Conservation (phyloP, 2,888 invertebrate genomes). For the Chloroclystis v-ata region DNA sequence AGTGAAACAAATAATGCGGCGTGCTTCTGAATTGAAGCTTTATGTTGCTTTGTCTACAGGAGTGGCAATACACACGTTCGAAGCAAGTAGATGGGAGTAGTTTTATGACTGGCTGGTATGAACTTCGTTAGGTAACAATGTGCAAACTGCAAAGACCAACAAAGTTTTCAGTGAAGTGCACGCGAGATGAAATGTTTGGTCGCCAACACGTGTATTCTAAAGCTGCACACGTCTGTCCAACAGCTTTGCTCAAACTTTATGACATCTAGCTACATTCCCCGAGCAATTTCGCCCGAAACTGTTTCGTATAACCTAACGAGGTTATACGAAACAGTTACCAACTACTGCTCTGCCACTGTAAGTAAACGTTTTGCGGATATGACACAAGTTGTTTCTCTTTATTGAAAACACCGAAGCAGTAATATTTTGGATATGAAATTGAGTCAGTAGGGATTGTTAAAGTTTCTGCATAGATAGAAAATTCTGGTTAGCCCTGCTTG, state of each 20-base stretch:
- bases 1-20: conserved; percentile 4
- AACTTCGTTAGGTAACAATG: conserved; percentile 29
- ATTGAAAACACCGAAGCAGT: conserved; percentile 55
- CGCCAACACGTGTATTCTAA: conserved; percentile 57
- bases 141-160: conserved; percentile 39
- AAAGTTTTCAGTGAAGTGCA: conserved; percentile 42
- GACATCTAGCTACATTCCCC: conserved; percentile 64
- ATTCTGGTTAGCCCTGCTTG: not conserved
- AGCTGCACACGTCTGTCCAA: conserved; percentile 59
- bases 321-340: too few species aligned
- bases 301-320: conserved; percentile 69
- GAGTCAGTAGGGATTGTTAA: not conserved
- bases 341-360: conserved; percentile 53
- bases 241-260: conserved; percentile 66
- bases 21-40: conserved; percentile 6
- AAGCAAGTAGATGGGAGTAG: conserved; percentile 8
- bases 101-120: conserved; percentile 17
- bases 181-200: conserved; percentile 48
- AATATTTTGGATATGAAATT: conserved; percentile 19
- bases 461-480: not conserved
- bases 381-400: conserved; percentile 60
- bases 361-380: conserved; percentile 64
- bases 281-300: conserved; percentile 66
- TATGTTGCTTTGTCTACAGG: conserved; percentile 10
- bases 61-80: conserved; percentile 9